Evolutionary conservation across 2,888 invertebrate genomes (phyloP).

Genomic region (Colletes collaris): DNA sequence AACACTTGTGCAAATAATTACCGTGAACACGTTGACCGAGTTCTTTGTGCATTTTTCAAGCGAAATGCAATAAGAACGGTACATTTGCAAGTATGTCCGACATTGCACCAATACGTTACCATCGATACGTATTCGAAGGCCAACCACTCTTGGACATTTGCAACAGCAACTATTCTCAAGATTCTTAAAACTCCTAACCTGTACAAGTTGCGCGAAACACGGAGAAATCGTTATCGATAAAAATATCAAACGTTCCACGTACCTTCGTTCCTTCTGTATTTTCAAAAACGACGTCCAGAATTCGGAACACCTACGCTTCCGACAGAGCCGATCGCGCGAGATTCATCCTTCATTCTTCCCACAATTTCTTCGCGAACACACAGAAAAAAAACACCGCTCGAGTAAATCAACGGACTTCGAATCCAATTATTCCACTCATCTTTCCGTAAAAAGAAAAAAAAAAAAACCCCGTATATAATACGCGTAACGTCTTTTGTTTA

Average conservation of each 20-base stretch:
- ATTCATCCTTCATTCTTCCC: slow-evolving; percentile 14
- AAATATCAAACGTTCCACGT: neutral
- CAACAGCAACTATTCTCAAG: slow-evolving; percentile 16
- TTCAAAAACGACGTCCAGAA: neutral
- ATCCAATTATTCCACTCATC: slow-evolving; percentile 26
- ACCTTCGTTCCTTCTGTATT: slow-evolving; percentile 23
- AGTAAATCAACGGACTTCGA: slow-evolving; percentile 4
- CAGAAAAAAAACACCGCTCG: neutral
- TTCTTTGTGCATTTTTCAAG: neutral
- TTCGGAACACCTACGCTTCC: neutral
- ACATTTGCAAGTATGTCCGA: neutral
- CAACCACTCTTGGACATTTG: slow-evolving; percentile 38
- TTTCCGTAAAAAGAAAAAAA: neutral
- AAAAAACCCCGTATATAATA: neutral
- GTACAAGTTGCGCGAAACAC: too few relatives aligned
- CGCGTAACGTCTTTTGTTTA: neutral
- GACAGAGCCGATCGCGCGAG: neutral
- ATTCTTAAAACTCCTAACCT: too few relatives aligned
- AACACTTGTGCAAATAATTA: neutral
- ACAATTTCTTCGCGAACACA: neutral
- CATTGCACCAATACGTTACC: neutral
- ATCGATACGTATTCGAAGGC: slow-evolving; percentile 44
- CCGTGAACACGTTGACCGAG: too few relatives aligned
- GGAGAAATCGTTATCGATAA: neutral
- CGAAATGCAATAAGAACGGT: neutral